A percentile compares a stretch with the other conserved stretches of the same genome.
phyloP scores from a whole-genome alignment of 2,888 invertebrate genomes.

The Heliconius ismenius region DNA sequence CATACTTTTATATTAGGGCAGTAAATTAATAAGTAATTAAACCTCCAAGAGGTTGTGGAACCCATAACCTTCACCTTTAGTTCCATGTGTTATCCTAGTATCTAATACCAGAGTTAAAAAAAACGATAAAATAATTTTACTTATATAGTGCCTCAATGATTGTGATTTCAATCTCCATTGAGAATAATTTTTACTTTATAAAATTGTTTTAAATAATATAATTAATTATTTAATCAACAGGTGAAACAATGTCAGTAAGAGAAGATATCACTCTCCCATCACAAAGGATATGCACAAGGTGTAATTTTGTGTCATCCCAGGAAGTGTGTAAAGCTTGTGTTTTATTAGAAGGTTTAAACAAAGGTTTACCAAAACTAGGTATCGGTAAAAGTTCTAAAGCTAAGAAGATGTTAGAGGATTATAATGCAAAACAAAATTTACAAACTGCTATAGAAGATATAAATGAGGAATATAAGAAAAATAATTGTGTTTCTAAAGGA shows the following conservation, averaged over 20 bases:
- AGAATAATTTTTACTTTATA: background rate
- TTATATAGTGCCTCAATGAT: too few relatives aligned
- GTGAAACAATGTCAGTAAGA: conserved; percentile 92
- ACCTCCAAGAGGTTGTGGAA: too few relatives aligned
- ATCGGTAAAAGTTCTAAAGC: conserved; percentile 93
- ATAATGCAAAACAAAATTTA: conserved; percentile 60
- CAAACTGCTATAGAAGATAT: conserved; percentile 56
- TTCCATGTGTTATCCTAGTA: too few relatives aligned
- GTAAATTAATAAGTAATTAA: too few relatives aligned
- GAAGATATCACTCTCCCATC: conserved; percentile 91
- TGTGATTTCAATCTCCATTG: too few relatives aligned
- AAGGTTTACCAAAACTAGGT: conserved; percentile 94
- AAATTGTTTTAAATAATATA: background rate
- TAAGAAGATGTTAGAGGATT: conserved; percentile 84
- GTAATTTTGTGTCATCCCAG: conserved; percentile 96
- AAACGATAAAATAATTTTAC: background rate
- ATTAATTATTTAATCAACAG: conserved; percentile 67
- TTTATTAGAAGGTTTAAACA: conserved; percentile 96
- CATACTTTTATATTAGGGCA: too few relatives aligned
- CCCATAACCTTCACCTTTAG: too few relatives aligned
- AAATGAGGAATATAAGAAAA: conserved; percentile 51
- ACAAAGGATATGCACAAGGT: conserved; percentile 89
- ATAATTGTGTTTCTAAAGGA: conserved; percentile 46
- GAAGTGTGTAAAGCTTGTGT: conserved; percentile 98
- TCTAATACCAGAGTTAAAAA: background rate